Conservation (phyloP, 2,797 vertebrate species). For the Acanthurus lineatus region DNA sequence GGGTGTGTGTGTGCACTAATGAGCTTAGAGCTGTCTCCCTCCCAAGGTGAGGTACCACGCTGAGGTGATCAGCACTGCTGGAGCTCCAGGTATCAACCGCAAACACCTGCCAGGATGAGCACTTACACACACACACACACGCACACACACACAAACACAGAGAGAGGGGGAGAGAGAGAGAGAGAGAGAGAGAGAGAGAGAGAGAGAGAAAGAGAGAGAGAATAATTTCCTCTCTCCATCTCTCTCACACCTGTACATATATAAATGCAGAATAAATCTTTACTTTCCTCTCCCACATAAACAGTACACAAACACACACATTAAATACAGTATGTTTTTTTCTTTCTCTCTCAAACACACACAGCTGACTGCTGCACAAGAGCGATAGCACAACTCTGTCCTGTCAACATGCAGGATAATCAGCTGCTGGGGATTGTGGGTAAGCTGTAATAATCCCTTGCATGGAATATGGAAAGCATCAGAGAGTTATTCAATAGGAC, state of each 20-base stretch:
- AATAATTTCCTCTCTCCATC: slow-evolving; percentile 41
- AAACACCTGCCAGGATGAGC: slow-evolving; percentile 77
- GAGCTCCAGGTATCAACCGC: slow-evolving; percentile 81
- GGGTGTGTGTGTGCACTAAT: slow-evolving; percentile 60
- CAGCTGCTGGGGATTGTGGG: slow-evolving; percentile 90
- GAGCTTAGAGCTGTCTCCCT: slow-evolving; percentile 79
- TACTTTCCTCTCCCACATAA: slow-evolving; percentile 48
- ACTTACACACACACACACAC: slow-evolving; percentile 20
- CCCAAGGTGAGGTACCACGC: slow-evolving; percentile 79
- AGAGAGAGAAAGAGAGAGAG: not conserved
- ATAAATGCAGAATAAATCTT: slow-evolving; percentile 59
- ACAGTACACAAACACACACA: slow-evolving; percentile 43
- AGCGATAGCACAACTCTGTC: slow-evolving; percentile 90
- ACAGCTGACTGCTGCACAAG: slow-evolving; percentile 77
- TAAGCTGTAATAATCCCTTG: slow-evolving; percentile 93
- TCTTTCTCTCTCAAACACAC: slow-evolving; percentile 38
- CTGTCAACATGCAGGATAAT: slow-evolving; percentile 92
- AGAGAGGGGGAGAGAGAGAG: too few species aligned
- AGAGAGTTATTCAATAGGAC: slow-evolving; percentile 91
- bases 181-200: too few species aligned
- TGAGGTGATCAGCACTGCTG: slow-evolving; percentile 78
- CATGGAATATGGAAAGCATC: slow-evolving; percentile 94
- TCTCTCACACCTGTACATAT: slow-evolving; percentile 25
- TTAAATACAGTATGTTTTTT: slow-evolving; percentile 43
- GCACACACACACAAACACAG: not conserved